Base-by-base conservation (phyloP, 2,113 vertebrate genomes). In the Theristicus caerulescens region DNA sequence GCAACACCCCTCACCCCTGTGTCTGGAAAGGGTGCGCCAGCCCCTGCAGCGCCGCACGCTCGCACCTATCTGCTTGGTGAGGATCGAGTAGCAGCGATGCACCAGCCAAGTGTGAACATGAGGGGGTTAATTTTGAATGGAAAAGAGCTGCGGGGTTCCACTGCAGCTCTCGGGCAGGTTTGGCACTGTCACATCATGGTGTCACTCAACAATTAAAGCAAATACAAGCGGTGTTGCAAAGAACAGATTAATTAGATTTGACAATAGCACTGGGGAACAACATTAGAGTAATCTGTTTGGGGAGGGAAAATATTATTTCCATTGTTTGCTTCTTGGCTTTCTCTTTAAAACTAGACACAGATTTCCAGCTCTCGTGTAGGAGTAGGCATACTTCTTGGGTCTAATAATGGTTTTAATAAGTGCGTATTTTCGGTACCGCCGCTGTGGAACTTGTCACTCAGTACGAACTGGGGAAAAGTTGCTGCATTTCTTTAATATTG, bases 11-110 rank as follows among this genome's bases (percentile, higher is more conserved):
- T 47, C 1, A 0, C 29, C 19, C 26, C 38, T n/a, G 15, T 57
- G 34, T 11, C 46, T 42, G 70, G 31, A 82, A 57, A 49, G 77
- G 55, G 7, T 18, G 55, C 9, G 3, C 13, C 40, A 51, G 51
- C 31, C 8, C 36, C 34, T 17, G 40, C 44, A 65, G 86, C 44
- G 36, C 42, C 42, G 47, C 32, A 17, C 16, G 1, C 25, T 16
- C 2, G 0, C 27, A 12, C 31, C 29, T 17, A 14, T 20, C 34
- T 46, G 51, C 77, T 61, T 0, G 0, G 34, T 24, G 51, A 51
- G 82, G 51, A 24, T 31, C 2, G 21, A 61, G 64, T 0, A 54
- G 74, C 64, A 47, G n/a, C 3, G 2, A 6, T 15, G 65, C 19
- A n/a, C 7, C 0, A 5, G 31, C 34, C 46, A 34, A 31, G 42